Percentiles rank a stretch among this genome's conserved stretches.
Conservation (phyloP, 2,888 invertebrate species). For the Tenthredo distinguenda region DNA sequence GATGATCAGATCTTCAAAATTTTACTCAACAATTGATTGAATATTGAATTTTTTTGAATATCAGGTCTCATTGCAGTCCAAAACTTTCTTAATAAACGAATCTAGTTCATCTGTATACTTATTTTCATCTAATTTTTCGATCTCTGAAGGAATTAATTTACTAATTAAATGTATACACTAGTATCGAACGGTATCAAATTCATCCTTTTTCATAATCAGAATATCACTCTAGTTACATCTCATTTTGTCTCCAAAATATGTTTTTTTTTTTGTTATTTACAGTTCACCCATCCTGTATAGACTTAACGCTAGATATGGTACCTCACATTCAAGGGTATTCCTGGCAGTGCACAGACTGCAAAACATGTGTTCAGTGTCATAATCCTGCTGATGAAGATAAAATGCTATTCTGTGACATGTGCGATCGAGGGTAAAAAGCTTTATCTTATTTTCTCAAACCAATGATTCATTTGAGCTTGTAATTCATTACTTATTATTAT, state of each 20-base stretch:
- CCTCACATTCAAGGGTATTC: conserved; percentile 90
- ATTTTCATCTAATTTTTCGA: not conserved
- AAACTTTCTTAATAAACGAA: not conserved
- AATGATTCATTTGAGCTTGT: not conserved
- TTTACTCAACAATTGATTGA: not conserved
- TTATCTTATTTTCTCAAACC: conserved; percentile 1
- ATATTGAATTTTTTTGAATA: not conserved
- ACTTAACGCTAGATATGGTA: conserved; percentile 90
- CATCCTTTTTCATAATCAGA: not conserved
- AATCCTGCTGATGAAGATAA: conserved; percentile 92
- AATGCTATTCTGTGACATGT: conserved; percentile 96
- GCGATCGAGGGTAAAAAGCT: conserved; percentile 87
- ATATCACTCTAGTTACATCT: conserved; percentile 2
- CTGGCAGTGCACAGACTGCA: conserved; percentile 97
- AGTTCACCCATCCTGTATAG: conserved; percentile 94
- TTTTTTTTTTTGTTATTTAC: conserved; percentile 62
- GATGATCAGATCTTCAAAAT: not conserved
- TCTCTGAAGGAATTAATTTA: not conserved
- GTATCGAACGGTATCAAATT: not conserved
- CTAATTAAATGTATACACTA: not conserved
- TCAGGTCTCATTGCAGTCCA: not conserved
- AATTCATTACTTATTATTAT: not conserved
- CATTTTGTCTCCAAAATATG: not conserved
- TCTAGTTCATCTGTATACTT: not conserved
- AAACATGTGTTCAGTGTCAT: conserved; percentile 91